Evolutionary conservation across 1,140 invertebrate genomes (phyloP).

Genomic region (Drosophila obscura): DNA sequence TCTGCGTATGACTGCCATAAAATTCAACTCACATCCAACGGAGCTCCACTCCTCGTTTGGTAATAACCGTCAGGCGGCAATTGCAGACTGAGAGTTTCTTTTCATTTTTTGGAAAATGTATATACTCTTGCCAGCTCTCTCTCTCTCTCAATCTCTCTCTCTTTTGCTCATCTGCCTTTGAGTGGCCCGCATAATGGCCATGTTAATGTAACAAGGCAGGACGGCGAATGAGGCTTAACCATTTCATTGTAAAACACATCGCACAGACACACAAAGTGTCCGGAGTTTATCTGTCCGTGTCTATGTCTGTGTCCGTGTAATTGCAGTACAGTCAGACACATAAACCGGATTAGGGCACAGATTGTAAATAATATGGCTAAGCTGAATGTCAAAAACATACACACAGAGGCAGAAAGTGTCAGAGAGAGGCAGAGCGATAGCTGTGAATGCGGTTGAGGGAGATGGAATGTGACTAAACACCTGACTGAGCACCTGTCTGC

Average conservation of each 20-base stretch:
- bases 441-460: conserved; percentile 3
- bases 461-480: background rate
- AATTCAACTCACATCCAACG: conserved; percentile 69
- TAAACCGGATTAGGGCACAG: conserved; percentile 67
- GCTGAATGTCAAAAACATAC: conserved; percentile 33
- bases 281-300: conserved; percentile 20
- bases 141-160: background rate
- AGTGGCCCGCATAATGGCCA: conserved; percentile 61
- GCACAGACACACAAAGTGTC: background rate
- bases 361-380: conserved; percentile 47
- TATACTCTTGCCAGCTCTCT: conserved; percentile 41
- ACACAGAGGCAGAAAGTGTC: background rate
- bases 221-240: background rate
- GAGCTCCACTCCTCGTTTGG: conserved; percentile 18
- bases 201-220: conserved; percentile 54
- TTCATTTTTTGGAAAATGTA: conserved; percentile 56
- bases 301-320: conserved; percentile 44
- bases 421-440: conserved; percentile 1
- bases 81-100: conserved; percentile 56
- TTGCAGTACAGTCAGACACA: conserved; percentile 57
- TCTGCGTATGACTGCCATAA: conserved; percentile 76
- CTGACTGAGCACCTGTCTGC: conserved; percentile 21
- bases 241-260: conserved; percentile 51
- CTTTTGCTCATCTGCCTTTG: background rate
- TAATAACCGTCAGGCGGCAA: conserved; percentile 76